These are phyloP conservation scores for Hololepta plana DNA, from an alignment of 2,888 invertebrate species.

Conservation along the genomic window DNA sequence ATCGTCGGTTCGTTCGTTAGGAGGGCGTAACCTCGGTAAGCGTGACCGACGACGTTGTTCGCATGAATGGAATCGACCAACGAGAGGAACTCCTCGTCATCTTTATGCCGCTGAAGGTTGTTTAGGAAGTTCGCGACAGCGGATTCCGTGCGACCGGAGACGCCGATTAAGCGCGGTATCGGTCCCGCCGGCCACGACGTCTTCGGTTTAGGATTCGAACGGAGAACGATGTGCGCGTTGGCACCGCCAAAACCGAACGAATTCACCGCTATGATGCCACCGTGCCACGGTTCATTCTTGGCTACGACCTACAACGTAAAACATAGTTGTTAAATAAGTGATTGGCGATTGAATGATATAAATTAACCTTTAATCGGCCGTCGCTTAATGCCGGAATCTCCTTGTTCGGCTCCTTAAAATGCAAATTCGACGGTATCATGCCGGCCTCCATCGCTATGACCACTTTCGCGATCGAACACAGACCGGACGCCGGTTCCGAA, in stretches of 20 bases:
- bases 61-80: slow-evolving; percentile 59
- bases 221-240: slow-evolving; percentile 79
- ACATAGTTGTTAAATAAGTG: slow-evolving; percentile 7
- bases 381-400: slow-evolving; percentile 83
- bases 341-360: not conserved
- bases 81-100: slow-evolving; percentile 57
- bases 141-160: slow-evolving; percentile 73
- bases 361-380: slow-evolving; percentile 75
- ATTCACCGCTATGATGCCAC: slow-evolving; percentile 85
- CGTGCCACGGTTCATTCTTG: slow-evolving; percentile 66
- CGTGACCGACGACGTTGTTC: slow-evolving; percentile 54
- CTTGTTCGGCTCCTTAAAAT: slow-evolving; percentile 70
- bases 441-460: slow-evolving; percentile 86
- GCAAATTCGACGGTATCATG: slow-evolving; percentile 79
- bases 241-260: slow-evolving; percentile 98
- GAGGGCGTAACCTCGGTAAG: slow-evolving; percentile 65
- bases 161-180: slow-evolving; percentile 50
- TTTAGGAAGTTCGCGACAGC: slow-evolving; percentile 50
- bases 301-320: slow-evolving; percentile 52
- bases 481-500: slow-evolving; percentile 82
- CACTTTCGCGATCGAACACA: slow-evolving; percentile 81
- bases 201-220: slow-evolving; percentile 58
- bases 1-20: slow-evolving; percentile 35
- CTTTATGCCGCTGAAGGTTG: slow-evolving; percentile 34
- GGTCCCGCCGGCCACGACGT: slow-evolving; percentile 34